Evolutionary conservation across 2,888 invertebrate species (phyloP).

Genomic region (Drosophila infuscata): DNA sequence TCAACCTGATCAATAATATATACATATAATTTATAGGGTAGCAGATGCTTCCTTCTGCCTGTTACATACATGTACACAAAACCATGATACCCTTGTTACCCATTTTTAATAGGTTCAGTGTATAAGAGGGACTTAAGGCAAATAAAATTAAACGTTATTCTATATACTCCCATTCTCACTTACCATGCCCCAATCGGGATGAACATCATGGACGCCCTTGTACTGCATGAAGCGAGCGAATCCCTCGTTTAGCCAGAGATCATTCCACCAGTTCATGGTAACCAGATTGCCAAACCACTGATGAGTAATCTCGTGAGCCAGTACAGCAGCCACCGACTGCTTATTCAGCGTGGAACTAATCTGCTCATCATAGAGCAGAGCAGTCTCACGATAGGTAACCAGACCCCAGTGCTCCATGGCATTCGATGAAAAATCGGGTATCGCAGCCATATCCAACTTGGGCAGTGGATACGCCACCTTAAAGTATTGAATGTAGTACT

Average conservation of each 20-base stretch:
- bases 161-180: background rate
- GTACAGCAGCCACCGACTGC: slow-evolving; percentile 90
- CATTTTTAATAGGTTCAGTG: too few species aligned
- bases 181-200: slow-evolving; percentile 93
- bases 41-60: too few species aligned
- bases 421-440: slow-evolving; percentile 86
- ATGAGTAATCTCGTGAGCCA: slow-evolving; percentile 97
- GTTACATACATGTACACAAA: too few species aligned
- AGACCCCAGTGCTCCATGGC: slow-evolving; percentile 99
- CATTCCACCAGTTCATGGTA: slow-evolving; percentile 97
- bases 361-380: slow-evolving; percentile 90
- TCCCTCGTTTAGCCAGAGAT: slow-evolving; percentile 96
- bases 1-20: too few species aligned
- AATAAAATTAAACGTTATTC: background rate
- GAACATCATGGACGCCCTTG: slow-evolving; percentile 89
- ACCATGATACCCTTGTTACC: too few species aligned
- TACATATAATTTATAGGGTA: too few species aligned
- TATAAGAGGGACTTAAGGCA: too few species aligned
- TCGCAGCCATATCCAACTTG: slow-evolving; percentile 88
- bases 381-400: slow-evolving; percentile 95
- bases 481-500: slow-evolving; percentile 94
- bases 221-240: slow-evolving; percentile 95
- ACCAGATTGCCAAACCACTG: slow-evolving; percentile 97
- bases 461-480: slow-evolving; percentile 93
- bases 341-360: slow-evolving; percentile 92